phyloP scores from a whole-genome alignment of 2,113 vertebrate genomes.

The Zosterops lateralis region DNA sequence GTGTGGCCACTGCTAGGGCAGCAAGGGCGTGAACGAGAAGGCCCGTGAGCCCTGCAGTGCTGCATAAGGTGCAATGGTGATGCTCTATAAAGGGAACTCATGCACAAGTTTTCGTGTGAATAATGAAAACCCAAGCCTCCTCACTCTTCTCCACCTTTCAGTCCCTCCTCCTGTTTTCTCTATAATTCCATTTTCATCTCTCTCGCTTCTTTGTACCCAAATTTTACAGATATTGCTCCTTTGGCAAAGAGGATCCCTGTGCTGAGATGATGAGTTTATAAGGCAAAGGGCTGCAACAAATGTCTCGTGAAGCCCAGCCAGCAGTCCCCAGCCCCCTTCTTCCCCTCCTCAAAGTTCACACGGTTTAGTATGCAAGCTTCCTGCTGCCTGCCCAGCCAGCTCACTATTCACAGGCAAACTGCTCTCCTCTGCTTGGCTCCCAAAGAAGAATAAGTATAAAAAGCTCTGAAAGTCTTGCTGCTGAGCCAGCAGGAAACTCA shows the following conservation, averaged over 20 bases:
- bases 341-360: conserved; percentile 13
- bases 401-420: conserved; percentile 52
- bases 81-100: rapidly evolving
- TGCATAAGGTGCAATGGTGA: neutral
- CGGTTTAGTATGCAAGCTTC: conserved; percentile 27
- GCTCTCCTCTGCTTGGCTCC: conserved; percentile 1
- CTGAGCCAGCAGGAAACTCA: conserved; percentile 55
- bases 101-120: neutral
- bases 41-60: rapidly evolving
- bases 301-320: neutral
- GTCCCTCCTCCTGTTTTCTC: neutral
- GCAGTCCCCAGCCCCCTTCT: neutral
- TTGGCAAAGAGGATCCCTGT: neutral
- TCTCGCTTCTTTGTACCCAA: neutral
- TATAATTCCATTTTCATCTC: neutral
- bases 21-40: rapidly evolving
- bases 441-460: conserved; percentile 26
- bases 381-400: conserved; percentile 30
- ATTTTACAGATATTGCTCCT: neutral
- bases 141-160: neutral
- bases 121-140: neutral
- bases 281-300: neutral
- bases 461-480: conserved; percentile 42
- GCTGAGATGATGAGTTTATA: neutral
- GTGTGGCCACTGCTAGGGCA: neutral